A percentile compares a stretch with the other conserved stretches of the same genome.
phyloP scores from a whole-genome alignment of 1,140 invertebrate species.

The Helicoverpa armigera region DNA sequence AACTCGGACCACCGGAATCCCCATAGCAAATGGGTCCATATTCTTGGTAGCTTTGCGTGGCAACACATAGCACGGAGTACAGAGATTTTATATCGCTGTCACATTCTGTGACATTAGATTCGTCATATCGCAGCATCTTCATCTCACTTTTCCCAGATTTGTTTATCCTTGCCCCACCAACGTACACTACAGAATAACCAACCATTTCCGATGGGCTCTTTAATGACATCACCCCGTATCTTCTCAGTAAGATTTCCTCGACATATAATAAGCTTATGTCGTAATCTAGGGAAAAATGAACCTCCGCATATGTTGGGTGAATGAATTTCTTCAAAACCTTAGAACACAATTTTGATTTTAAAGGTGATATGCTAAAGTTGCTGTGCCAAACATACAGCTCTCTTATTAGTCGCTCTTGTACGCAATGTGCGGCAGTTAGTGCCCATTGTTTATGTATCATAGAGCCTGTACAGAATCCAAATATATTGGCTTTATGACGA shows the following conservation, averaged over 20 bases:
- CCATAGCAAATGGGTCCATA: background rate
- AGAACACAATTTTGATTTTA: background rate
- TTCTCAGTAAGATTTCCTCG: background rate
- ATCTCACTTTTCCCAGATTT: background rate
- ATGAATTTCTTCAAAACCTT: constrained; percentile 1
- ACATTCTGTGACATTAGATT: background rate
- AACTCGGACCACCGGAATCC: background rate
- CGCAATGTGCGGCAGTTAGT: background rate
- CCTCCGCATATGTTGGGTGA: background rate
- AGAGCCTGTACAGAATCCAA: constrained; percentile 16
- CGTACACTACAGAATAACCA: background rate
- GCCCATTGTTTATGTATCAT: background rate
- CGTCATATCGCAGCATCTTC: background rate
- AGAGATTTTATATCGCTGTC: background rate
- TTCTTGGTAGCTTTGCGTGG: background rate
- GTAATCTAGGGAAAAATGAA: background rate
- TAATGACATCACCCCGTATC: background rate
- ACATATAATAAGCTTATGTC: background rate
- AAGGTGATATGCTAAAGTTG: constrained; percentile 7
- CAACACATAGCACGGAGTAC: background rate
- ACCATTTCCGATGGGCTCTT: background rate
- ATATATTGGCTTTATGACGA: background rate
- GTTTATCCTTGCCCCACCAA: background rate
- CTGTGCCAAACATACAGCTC: constrained; percentile 9
- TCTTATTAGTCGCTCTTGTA: background rate